These are phyloP conservation scores for Celastrina argiolus DNA, from an alignment of 2,888 invertebrate genomes.

Conservation along the genomic window DNA sequence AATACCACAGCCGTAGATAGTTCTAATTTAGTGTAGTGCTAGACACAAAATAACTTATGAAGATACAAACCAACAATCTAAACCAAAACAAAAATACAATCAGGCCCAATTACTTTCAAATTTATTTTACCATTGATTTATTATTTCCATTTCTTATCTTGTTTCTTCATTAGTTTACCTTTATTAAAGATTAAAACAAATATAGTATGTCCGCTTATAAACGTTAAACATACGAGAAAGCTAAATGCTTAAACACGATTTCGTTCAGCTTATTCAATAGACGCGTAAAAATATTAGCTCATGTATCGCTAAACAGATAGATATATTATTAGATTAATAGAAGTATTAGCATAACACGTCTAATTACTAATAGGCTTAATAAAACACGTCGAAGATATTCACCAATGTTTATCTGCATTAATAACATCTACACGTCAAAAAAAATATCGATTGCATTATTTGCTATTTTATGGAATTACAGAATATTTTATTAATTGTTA, in stretches of 20 bases:
- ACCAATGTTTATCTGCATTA: constrained; percentile 16
- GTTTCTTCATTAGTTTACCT: constrained; percentile 38
- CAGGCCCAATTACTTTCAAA: constrained; percentile 10
- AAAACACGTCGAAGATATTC: neutral
- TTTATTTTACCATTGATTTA: constrained; percentile 24
- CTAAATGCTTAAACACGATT: constrained; percentile 14
- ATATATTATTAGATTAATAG: constrained; percentile 16
- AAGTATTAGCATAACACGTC: constrained; percentile 5
- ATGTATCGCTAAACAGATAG: constrained; percentile 21
- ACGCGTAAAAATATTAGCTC: constrained; percentile 3
- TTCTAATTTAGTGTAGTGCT: constrained; percentile 48
- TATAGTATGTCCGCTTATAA: constrained; percentile 32
- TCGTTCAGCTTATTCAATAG: constrained; percentile 17
- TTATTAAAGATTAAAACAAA: constrained; percentile 24
- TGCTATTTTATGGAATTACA: constrained; percentile 8
- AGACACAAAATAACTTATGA: constrained; percentile 37
- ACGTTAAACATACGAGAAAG: constrained; percentile 23
- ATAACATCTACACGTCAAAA: neutral
- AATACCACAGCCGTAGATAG: constrained; percentile 57
- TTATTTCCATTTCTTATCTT: constrained; percentile 26
- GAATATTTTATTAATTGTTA: neutral
- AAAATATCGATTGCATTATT: neutral
- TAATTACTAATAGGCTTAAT: constrained; percentile 18
- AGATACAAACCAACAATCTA: constrained; percentile 42
- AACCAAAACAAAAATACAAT: constrained; percentile 26